phyloP scores from a whole-genome alignment of 2,797 vertebrate genomes.

The Anguilla megastoma region DNA sequence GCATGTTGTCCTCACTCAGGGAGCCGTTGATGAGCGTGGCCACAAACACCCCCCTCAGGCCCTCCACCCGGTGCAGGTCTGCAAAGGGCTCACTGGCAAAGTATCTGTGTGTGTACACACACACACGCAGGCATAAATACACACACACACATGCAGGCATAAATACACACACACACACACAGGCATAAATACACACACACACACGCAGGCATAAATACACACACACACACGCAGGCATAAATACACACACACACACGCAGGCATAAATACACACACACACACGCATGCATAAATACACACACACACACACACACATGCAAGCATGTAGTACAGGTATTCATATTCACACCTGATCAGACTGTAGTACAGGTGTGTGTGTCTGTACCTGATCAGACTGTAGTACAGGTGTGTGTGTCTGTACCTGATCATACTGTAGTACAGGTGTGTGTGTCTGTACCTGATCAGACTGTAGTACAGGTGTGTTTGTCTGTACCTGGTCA shows the following conservation, averaged over 20 bases:
- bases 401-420: background rate
- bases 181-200: background rate
- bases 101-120: constrained; percentile 71
- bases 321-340: background rate
- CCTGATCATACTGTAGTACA: background rate
- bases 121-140: background rate
- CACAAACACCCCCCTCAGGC: constrained; percentile 89
- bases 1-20: constrained; percentile 92
- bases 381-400: too few relatives aligned
- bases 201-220: background rate
- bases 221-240: too few relatives aligned
- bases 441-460: too few relatives aligned
- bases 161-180: background rate
- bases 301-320: background rate
- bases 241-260: background rate
- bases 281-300: too few relatives aligned
- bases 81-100: constrained; percentile 95
- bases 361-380: background rate
- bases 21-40: constrained; percentile 91
- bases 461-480: too few relatives aligned
- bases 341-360: background rate
- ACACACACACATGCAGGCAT: background rate
- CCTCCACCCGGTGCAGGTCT: constrained; percentile 92
- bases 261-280: background rate
- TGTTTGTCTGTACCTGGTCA: too few relatives aligned